These are phyloP conservation scores for Rhinopomastus cyanomelas DNA, from an alignment of 2,113 vertebrate species.

Conservation along the genomic window DNA sequence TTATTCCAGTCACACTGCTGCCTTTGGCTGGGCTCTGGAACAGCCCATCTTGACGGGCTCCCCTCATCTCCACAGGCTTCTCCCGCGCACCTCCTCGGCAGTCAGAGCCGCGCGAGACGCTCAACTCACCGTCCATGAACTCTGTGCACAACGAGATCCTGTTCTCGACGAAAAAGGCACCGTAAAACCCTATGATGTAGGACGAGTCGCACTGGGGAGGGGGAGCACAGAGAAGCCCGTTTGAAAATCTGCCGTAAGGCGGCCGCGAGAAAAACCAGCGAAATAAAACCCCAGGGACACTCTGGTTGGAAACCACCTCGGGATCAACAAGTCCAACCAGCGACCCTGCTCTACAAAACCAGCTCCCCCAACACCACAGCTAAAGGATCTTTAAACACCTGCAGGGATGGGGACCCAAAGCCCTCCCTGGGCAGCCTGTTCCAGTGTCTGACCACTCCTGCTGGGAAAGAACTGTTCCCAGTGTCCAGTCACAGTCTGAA, in stretches of 20 bases:
- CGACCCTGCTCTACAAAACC: too few species aligned
- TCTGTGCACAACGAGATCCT: slow-evolving; percentile 98
- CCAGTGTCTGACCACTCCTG: too few species aligned
- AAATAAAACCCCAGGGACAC: neutral
- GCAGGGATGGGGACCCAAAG: too few species aligned
- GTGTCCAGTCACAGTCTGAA: too few species aligned
- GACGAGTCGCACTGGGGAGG: slow-evolving; percentile 91
- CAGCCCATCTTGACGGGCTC: neutral
- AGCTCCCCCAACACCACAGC: too few species aligned
- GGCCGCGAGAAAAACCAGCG: too few species aligned
- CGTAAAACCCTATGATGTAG: slow-evolving; percentile 99
- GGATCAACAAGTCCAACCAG: too few species aligned
- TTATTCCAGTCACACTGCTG: neutral
- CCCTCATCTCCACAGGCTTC: neutral
- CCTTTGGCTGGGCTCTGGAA: neutral
- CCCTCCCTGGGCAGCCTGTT: too few species aligned
- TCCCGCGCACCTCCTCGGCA: neutral
- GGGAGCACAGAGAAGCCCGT: neutral
- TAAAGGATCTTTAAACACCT: too few species aligned
- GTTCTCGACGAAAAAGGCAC: slow-evolving; percentile 99
- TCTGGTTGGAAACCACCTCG: too few species aligned
- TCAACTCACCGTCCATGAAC: slow-evolving; percentile 97
- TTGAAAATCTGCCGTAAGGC: neutral
- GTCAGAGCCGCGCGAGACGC: neutral
- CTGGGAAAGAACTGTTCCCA: too few species aligned